Conservation (phyloP, 2,797 vertebrate species). For the Poecilia wingei region DNA sequence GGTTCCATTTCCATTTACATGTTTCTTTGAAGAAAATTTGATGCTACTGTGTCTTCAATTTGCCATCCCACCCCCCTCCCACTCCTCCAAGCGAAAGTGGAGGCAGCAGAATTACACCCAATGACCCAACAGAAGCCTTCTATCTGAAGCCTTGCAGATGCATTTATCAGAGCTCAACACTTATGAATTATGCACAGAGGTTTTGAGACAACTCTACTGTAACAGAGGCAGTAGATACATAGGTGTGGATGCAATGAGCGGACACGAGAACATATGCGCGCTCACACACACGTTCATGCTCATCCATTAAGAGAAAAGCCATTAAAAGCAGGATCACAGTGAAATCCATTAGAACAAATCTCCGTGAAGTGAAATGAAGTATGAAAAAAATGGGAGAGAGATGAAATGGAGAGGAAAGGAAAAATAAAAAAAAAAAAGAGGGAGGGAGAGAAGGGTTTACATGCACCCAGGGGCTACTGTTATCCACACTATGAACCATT, state of each 20-base stretch:
- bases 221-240: constrained; percentile 47
- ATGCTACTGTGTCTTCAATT: constrained; percentile 49
- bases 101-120: constrained; percentile 53
- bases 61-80: neutral
- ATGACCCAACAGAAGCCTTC: constrained; percentile 50
- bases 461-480: constrained; percentile 51
- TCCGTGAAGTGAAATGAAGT: constrained; percentile 77
- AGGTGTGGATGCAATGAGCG: constrained; percentile 30
- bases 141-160: constrained; percentile 61
- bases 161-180: constrained; percentile 70
- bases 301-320: constrained; percentile 65
- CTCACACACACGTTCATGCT: constrained; percentile 19
- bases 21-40: constrained; percentile 65
- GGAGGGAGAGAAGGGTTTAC: constrained; percentile 40
- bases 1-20: constrained; percentile 74
- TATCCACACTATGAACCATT: constrained; percentile 61
- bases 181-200: constrained; percentile 73
- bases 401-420: constrained; percentile 63
- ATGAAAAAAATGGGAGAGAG: constrained; percentile 63
- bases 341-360: constrained; percentile 79
- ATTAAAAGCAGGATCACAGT: constrained; percentile 68
- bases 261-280: neutral
- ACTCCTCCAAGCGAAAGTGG: neutral
- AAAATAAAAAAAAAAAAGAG: neutral
- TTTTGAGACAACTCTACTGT: constrained; percentile 44